A percentile compares a stretch with the other conserved stretches of the same genome.
These are phyloP conservation scores for Rhamnusium bicolor DNA, from an alignment of 2,888 invertebrate species.

Conservation along the genomic window DNA sequence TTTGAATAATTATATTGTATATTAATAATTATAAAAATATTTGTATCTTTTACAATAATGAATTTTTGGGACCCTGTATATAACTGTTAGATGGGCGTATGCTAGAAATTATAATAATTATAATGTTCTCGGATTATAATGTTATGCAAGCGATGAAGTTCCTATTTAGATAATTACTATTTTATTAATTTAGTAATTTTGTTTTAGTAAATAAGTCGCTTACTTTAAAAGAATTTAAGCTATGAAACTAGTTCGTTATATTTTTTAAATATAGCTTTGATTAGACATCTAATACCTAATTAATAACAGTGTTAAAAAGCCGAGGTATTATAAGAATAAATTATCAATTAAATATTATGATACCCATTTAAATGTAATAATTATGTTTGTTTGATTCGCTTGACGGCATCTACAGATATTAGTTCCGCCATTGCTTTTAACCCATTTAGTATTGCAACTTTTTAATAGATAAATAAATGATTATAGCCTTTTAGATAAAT, in stretches of 20 bases:
- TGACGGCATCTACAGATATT: background rate
- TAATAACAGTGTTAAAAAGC: slow-evolving; percentile 1
- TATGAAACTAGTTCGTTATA: background rate
- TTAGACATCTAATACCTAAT: background rate
- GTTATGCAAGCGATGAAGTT: slow-evolving; percentile 1
- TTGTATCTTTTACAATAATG: no score
- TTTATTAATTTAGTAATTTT: background rate
- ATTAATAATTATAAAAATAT: no score
- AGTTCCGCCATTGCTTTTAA: background rate
- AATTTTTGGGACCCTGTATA: background rate
- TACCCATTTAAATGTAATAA: background rate
- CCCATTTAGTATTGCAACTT: no score
- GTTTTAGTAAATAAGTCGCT: slow-evolving; percentile 13
- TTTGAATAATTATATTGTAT: no score
- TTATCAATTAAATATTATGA: slow-evolving; percentile 7
- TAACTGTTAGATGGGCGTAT: background rate
- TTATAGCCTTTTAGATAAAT: no score
- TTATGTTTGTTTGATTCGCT: background rate
- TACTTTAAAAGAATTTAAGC: background rate
- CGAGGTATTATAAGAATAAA: background rate
- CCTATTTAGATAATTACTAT: background rate
- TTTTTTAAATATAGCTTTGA: background rate
- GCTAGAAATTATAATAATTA: background rate
- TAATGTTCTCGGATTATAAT: background rate
- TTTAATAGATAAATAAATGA: no score